Evolutionary conservation across 2,888 invertebrate species (phyloP).

Genomic region (Leucophenga montana): DNA sequence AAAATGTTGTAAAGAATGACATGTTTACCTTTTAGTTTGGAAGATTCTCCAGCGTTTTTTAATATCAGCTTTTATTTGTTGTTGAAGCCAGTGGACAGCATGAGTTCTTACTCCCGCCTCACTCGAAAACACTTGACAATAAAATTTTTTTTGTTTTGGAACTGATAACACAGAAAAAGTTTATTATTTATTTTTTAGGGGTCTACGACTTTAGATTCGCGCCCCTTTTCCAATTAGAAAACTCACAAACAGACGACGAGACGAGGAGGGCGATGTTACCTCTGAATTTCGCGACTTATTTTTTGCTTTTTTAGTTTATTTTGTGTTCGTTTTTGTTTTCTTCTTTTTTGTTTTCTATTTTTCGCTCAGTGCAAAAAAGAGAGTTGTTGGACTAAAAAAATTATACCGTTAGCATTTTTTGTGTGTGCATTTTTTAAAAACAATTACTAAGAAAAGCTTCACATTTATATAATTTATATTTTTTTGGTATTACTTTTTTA

Average conservation of each 20-base stretch:
- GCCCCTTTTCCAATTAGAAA: not conserved
- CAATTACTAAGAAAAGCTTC: not conserved
- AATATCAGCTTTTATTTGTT: not conserved
- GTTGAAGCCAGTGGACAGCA: not conserved
- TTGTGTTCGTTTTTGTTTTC: constrained; percentile 40
- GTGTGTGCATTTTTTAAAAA: not conserved
- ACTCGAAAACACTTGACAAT: too few relatives aligned
- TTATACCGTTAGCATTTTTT: not conserved
- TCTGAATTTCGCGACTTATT: not conserved
- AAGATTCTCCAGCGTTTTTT: too few relatives aligned
- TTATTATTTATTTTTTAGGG: not conserved
- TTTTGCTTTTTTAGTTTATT: constrained; percentile 5
- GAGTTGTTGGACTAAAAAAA: not conserved
- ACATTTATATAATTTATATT: not conserved
- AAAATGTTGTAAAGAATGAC: not conserved
- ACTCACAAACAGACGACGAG: too few relatives aligned
- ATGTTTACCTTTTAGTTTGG: too few relatives aligned
- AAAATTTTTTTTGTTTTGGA: too few relatives aligned
- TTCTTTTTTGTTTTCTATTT: constrained; percentile 47
- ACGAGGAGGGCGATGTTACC: too few relatives aligned
- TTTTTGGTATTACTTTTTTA: constrained; percentile 10
- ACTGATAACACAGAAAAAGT: too few relatives aligned
- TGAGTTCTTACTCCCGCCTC: too few relatives aligned
- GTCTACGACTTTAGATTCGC: not conserved
- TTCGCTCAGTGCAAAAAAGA: constrained; percentile 43